phyloP scores from a whole-genome alignment of 2,797 vertebrate genomes.

The Thalassophryne amazonica region DNA sequence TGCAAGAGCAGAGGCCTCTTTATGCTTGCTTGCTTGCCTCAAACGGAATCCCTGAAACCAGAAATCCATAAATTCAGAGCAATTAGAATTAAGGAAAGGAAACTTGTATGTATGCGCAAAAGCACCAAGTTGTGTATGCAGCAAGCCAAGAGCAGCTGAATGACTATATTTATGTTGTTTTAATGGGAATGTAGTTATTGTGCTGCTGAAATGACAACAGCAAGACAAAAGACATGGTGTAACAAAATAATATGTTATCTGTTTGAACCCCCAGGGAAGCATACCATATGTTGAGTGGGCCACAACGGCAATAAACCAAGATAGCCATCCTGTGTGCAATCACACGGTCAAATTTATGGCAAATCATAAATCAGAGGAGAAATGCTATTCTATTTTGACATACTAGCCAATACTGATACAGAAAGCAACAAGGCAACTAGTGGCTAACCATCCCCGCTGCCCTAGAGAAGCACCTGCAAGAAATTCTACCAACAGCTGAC shows the following conservation, averaged over 20 bases:
- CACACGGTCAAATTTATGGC: slow-evolving; percentile 33
- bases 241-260: slow-evolving; percentile 56
- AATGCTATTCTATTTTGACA: slow-evolving; percentile 36
- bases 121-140: slow-evolving; percentile 35
- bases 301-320: slow-evolving; percentile 7
- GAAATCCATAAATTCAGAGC: slow-evolving; percentile 18
- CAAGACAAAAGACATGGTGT: slow-evolving; percentile 56
- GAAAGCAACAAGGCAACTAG: not conserved
- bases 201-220: slow-evolving; percentile 61
- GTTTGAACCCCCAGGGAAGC: slow-evolving; percentile 38
- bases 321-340: slow-evolving; percentile 25
- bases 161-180: slow-evolving; percentile 39
- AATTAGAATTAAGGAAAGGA: slow-evolving; percentile 43
- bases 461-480: slow-evolving; percentile 6
- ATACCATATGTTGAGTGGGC: slow-evolving; percentile 14
- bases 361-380: slow-evolving; percentile 27
- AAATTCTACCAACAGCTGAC: too few species aligned
- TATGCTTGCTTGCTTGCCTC: slow-evolving; percentile 31
- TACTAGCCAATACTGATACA: slow-evolving; percentile 2
- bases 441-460: too few species aligned
- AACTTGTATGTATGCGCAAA: slow-evolving; percentile 25
- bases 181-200: slow-evolving; percentile 46
- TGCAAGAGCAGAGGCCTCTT: slow-evolving; percentile 18
- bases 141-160: slow-evolving; percentile 16
- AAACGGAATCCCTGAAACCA: slow-evolving; percentile 28